Conservation (phyloP, 2,113 vertebrate species). For the Prietella phreatophila region DNA sequence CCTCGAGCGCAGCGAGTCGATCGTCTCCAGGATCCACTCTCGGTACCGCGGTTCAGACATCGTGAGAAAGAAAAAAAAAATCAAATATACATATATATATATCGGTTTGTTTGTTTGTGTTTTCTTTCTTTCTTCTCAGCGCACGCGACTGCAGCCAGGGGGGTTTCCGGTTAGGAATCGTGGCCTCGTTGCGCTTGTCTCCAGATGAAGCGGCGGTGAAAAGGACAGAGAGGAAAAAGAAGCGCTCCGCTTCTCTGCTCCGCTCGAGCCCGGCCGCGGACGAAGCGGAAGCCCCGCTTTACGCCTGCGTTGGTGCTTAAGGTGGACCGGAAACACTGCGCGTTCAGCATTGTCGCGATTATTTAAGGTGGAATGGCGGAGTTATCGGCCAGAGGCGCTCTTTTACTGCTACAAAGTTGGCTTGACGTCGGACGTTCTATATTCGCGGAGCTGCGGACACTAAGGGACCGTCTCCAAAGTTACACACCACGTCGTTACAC, state of each 20-base stretch:
- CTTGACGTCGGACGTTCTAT: too few species aligned
- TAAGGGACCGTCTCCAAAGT: too few species aligned
- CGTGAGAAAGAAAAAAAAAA: neutral
- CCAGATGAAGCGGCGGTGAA: constrained; percentile 43
- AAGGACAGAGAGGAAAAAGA: constrained; percentile 37
- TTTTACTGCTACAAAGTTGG: neutral
- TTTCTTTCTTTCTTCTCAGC: neutral
- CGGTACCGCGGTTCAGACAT: constrained; percentile 81
- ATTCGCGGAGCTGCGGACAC: too few species aligned
- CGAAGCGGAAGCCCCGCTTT: constrained; percentile 72
- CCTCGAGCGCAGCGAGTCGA: constrained; percentile 88
- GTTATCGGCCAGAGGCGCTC: neutral
- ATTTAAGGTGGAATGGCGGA: constrained; percentile 73
- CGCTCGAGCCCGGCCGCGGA: constrained; percentile 68
- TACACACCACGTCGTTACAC: too few species aligned
- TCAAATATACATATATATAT: neutral
- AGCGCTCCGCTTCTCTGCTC: constrained; percentile 70
- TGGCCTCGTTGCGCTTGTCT: constrained; percentile 70
- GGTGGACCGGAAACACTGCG: constrained; percentile 61
- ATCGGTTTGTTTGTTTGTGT: constrained; percentile 17
- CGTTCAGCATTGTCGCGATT: constrained; percentile 36
- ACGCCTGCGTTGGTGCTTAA: constrained; percentile 74
- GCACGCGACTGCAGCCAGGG: neutral
- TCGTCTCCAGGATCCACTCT: constrained; percentile 89
- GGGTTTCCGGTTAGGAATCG: neutral